phyloP scores from a whole-genome alignment of 2,888 invertebrate genomes.

The Meta bourneti region DNA sequence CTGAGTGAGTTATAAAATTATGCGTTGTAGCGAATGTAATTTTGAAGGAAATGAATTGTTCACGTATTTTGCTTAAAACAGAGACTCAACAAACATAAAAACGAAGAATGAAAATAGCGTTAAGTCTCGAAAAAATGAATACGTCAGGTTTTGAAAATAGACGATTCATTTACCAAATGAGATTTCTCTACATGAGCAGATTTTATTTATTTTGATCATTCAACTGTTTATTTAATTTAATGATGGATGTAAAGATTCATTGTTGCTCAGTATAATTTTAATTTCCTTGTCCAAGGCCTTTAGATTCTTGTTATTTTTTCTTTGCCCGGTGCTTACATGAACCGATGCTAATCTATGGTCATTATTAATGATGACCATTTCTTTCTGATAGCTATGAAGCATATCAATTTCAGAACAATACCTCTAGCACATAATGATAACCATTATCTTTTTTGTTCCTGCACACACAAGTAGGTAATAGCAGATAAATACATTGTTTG shows the following conservation, averaged over 20 bases:
- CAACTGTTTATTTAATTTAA: too few species aligned
- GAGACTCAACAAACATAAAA: too few species aligned
- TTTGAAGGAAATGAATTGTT: too few species aligned
- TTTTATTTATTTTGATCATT: too few species aligned
- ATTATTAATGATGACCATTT: not conserved
- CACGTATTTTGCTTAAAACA: too few species aligned
- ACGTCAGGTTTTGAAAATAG: too few species aligned
- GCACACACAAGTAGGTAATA: constrained; percentile 24
- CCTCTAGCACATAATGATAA: constrained; percentile 19
- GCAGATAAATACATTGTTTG: constrained; percentile 13
- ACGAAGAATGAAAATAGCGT: too few species aligned
- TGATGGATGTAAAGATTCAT: not conserved
- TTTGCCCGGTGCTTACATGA: not conserved
- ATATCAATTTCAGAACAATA: constrained; percentile 26
- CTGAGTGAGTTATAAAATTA: too few species aligned
- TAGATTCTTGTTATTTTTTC: not conserved
- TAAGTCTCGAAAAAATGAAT: too few species aligned
- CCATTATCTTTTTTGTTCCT: constrained; percentile 26
- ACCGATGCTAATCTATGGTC: not conserved
- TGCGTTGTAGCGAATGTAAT: too few species aligned
- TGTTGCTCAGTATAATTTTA: not conserved
- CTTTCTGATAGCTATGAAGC: not conserved
- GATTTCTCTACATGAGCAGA: too few species aligned
- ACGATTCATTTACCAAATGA: too few species aligned
- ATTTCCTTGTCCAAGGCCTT: not conserved